Base-by-base conservation (phyloP, 2,888 invertebrate genomes). In the Vandiemenella viatica region DNA sequence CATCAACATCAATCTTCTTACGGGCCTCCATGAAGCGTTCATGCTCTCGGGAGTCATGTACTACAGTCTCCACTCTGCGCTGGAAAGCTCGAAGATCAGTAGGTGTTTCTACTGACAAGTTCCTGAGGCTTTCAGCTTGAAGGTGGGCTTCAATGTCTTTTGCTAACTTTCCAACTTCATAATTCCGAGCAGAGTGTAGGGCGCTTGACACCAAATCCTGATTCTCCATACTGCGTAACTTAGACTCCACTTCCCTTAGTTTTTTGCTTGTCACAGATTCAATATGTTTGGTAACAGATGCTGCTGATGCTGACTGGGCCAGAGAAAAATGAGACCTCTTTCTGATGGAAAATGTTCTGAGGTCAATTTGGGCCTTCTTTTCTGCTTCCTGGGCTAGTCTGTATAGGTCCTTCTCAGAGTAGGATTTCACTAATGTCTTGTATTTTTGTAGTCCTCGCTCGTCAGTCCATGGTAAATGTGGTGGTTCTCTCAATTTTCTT, bases 381-480 rank as follows among this genome's bases (percentile, higher is more conserved):
- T 83, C 75, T 40, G 79, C 76, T 61, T 79, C 75, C 55, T 74
- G 71, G 41, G 83, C 78, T 61, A 82, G 71, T 59, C 73, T 74
- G 20, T 75, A 65, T 45, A 85, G 68, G 61, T 85, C 83, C 59
- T 75, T 74, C 55, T 75, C 72, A 26, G 79, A 76, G 61, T 85
- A 86, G 43, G 76, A 71, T 58, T 72, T 70, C 52, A 84, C 72
- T 45, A 73, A 77, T 56, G 78, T 72, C 61, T 77, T 76, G 63
- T 80, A 81, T 61, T 79, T 77, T 55, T 75, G 71, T 54, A 82
- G 67, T 26, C 77, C 80, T 59, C 79, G 72, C 63, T 83, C 83
- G 64, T 80, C 78, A 52, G 75, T 74, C 78, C 79, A 80, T 50
- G 84, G 84, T 56, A 86, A 68, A 67, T 84, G 82, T 55, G 86